Percentiles rank a stretch among this genome's conserved stretches.
Conservation (phyloP, 2,888 invertebrate genomes). For the Eurytoma adleriae region DNA sequence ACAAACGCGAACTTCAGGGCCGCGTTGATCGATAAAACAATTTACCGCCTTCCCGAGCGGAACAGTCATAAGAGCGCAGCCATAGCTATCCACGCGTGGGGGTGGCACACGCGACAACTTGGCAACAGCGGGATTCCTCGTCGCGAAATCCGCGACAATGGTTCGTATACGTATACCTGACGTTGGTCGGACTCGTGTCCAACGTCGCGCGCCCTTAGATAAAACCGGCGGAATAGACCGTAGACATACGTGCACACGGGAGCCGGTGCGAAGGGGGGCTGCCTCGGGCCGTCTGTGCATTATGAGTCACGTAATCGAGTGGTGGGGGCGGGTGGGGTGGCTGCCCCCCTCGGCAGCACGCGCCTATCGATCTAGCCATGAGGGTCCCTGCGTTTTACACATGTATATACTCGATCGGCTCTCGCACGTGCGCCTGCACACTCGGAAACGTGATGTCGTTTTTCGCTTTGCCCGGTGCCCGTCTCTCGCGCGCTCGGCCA, state of each 20-base stretch:
- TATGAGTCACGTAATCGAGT: conserved; percentile 71
- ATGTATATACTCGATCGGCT: neutral
- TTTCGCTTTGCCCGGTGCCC: neutral
- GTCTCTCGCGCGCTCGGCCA: neutral
- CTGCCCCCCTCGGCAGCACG: neutral
- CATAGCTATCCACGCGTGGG: neutral
- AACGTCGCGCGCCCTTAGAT: neutral
- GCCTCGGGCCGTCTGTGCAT: conserved; percentile 59
- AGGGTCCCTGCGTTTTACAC: conserved; percentile 7
- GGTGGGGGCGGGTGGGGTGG: conserved; percentile 55
- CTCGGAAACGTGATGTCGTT: neutral
- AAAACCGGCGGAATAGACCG: conserved; percentile 15
- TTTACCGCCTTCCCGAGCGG: no score
- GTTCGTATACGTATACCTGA: conserved; percentile 20
- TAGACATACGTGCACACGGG: neutral
- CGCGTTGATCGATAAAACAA: conserved; percentile 9
- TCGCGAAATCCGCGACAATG: conserved; percentile 29
- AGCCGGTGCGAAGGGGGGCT: conserved; percentile 7
- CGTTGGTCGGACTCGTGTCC: neutral
- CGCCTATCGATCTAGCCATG: conserved; percentile 35
- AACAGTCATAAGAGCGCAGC: neutral
- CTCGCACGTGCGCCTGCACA: neutral
- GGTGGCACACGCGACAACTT: conserved; percentile 27
- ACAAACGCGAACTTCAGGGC: no score
- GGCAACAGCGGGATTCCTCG: conserved; percentile 37